Conservation (phyloP, 2,797 vertebrate species). For the Antrozous pallidus region DNA sequence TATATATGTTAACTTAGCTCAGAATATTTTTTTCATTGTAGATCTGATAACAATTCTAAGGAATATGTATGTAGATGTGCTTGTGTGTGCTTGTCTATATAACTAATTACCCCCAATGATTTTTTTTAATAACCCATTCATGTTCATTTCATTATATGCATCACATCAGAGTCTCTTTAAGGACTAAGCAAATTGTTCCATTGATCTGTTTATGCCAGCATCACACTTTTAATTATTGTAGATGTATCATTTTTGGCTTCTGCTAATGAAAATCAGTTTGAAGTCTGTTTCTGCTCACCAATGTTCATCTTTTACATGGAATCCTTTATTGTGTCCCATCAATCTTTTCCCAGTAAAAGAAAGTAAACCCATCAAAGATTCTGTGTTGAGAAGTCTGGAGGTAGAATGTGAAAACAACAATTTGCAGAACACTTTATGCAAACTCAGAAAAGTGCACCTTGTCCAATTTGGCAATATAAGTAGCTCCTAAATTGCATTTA, state of each 20-base stretch:
- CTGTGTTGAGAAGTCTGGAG: background rate
- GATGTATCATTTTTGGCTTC: conserved; percentile 37
- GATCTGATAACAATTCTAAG: background rate
- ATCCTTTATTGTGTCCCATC: background rate
- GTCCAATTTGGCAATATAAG: background rate
- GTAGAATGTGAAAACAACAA: background rate
- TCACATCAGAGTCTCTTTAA: conserved; percentile 44
- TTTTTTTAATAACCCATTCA: conserved; percentile 17
- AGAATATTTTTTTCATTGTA: background rate
- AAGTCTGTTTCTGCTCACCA: conserved; percentile 23
- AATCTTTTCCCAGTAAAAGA: conserved; percentile 5
- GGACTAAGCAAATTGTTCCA: background rate
- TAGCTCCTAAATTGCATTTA: background rate
- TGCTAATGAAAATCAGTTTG: conserved; percentile 7
- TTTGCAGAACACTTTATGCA: background rate
- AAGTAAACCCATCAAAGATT: background rate
- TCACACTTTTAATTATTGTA: conserved; percentile 41
- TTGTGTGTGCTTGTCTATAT: background rate
- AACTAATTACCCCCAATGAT: background rate
- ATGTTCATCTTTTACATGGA: background rate
- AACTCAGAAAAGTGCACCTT: background rate
- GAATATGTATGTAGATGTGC: background rate
- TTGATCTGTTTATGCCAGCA: conserved; percentile 37
- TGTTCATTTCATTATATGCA: conserved; percentile 52
- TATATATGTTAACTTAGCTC: background rate